A percentile compares a stretch with the other conserved stretches of the same genome.
These are phyloP conservation scores for Erebia aethiops DNA, from an alignment of 2,888 invertebrate genomes.

Conservation along the genomic window DNA sequence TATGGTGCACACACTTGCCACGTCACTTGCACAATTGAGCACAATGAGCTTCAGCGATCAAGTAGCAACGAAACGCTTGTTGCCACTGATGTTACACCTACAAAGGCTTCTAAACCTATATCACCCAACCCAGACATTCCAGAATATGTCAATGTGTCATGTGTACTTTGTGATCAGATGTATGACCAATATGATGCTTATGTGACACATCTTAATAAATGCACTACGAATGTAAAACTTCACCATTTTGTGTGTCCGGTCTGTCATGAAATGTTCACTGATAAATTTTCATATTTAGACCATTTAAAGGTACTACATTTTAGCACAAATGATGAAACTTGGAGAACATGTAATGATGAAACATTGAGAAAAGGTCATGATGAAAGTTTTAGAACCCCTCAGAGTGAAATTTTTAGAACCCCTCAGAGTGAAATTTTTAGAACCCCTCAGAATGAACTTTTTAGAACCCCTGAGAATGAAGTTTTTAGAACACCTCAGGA, in stretches of 20 bases:
- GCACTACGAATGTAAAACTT: conserved; percentile 75
- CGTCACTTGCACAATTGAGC: conserved; percentile 73
- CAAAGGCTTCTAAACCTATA: conserved; percentile 40
- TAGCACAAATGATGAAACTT: conserved; percentile 47
- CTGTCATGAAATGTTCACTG: conserved; percentile 74
- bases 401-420: conserved; percentile 44
- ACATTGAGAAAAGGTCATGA: conserved; percentile 40
- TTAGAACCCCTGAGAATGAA: conserved; percentile 42
- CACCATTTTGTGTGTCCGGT: conserved; percentile 75
- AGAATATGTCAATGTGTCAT: conserved; percentile 59
- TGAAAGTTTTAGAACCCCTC: conserved; percentile 43
- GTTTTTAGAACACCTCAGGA: conserved; percentile 30
- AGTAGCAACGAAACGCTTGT: conserved; percentile 76
- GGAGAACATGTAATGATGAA: conserved; percentile 39
- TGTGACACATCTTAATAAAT: conserved; percentile 70
- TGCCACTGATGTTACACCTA: conserved; percentile 60
- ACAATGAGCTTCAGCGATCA: conserved; percentile 64
- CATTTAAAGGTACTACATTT: conserved; percentile 68
- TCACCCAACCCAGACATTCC: conserved; percentile 45
- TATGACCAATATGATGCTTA: conserved; percentile 70
- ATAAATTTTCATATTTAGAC: conserved; percentile 65
- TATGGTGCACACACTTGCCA: conserved; percentile 68
- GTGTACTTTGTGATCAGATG: conserved; percentile 73
- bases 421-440: conserved; percentile 43
- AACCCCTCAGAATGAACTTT: conserved; percentile 42